Evolutionary conservation across 2,113 vertebrate genomes (phyloP).

Genomic region (Isurus oxyrinchus): DNA sequence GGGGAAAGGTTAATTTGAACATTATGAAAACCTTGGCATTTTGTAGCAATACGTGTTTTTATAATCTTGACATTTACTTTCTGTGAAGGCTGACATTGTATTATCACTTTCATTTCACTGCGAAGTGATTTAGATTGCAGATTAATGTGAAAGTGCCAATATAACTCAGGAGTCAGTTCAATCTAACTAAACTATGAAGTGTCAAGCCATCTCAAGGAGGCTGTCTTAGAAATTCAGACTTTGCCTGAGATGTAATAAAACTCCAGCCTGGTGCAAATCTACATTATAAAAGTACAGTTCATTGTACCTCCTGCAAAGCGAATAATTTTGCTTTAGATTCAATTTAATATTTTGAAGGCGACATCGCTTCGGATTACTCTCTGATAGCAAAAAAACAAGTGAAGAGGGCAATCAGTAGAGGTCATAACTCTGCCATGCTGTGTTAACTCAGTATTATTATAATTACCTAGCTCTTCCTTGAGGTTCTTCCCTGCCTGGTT

Average conservation of each 20-base stretch:
- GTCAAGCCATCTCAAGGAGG: background rate
- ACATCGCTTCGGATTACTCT: background rate
- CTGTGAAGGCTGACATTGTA: background rate
- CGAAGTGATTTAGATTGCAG: background rate
- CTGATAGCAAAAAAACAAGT: background rate
- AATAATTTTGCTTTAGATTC: background rate
- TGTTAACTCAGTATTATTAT: background rate
- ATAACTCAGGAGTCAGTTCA: background rate
- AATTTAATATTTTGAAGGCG: background rate
- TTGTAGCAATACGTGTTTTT: background rate
- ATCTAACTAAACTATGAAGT: background rate
- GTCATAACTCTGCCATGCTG: background rate
- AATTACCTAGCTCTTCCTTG: background rate
- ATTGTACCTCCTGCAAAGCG: background rate
- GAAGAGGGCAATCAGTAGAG: background rate
- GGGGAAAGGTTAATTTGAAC: background rate
- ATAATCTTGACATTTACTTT: conserved; percentile 4
- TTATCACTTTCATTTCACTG: conserved; percentile 1
- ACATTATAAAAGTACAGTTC: background rate
- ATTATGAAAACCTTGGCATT: background rate
- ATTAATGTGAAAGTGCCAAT: background rate
- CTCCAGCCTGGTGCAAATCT: background rate
- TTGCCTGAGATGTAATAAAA: background rate
- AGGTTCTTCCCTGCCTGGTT: background rate
- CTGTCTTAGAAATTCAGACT: background rate